phyloP scores from a whole-genome alignment of 2,888 invertebrate species.

The Brenthis hecate region DNA sequence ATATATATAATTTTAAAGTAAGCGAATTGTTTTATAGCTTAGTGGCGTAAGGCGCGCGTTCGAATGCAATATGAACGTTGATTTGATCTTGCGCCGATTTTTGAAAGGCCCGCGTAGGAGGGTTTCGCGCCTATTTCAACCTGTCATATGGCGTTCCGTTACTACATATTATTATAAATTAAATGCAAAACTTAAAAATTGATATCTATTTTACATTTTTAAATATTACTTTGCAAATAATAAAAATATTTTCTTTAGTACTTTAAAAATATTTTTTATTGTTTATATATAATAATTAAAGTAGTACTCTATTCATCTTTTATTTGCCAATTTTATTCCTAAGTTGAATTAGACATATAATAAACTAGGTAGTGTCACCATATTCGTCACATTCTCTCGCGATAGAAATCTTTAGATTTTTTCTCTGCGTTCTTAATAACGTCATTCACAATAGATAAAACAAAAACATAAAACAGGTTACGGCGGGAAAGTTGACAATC shows the following conservation, averaged over 20 bases:
- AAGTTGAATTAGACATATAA: not conserved
- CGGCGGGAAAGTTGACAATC: constrained; percentile 24
- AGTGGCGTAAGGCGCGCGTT: constrained; percentile 71
- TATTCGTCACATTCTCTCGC: constrained; percentile 14
- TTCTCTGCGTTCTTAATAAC: constrained; percentile 19
- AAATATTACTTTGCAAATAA: no score
- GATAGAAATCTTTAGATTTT: constrained; percentile 25
- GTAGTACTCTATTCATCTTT: not conserved
- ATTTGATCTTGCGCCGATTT: constrained; percentile 67
- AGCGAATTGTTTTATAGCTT: constrained; percentile 42
- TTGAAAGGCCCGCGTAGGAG: constrained; percentile 82
- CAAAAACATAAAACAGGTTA: constrained; percentile 28
- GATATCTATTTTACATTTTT: no score
- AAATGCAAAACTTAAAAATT: not conserved
- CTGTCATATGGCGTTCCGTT: constrained; percentile 59
- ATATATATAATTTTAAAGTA: constrained; percentile 31
- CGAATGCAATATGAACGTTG: constrained; percentile 63
- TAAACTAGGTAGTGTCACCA: not conserved
- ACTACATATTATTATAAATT: constrained; percentile 43
- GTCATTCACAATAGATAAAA: constrained; percentile 29
- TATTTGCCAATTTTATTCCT: not conserved
- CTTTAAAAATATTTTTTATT: not conserved
- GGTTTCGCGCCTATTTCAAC: constrained; percentile 73
- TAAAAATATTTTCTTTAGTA: no score
- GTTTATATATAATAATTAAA: not conserved